Evolutionary conservation across 2,888 invertebrate species (phyloP).

Genomic region (Arenicola marina): DNA sequence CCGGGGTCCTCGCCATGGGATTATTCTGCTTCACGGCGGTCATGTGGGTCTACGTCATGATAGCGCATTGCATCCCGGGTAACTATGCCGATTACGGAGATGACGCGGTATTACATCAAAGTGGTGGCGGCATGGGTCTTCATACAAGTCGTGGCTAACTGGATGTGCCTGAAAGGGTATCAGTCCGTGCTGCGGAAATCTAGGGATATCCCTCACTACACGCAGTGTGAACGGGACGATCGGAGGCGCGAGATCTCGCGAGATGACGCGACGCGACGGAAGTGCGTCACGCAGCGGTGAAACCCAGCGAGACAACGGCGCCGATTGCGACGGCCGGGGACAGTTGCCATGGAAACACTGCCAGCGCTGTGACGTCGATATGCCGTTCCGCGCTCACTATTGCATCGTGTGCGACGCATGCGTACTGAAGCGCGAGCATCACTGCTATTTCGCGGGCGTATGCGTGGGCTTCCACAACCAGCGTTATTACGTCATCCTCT

Average conservation of each 20-base stretch:
- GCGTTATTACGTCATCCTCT: conserved; percentile 5
- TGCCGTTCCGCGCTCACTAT: conserved; percentile 2
- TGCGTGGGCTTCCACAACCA: conserved; percentile 7
- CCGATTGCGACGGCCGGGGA: too few relatives aligned
- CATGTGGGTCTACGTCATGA: too few relatives aligned
- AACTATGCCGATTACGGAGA: too few relatives aligned
- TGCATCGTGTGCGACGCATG: conserved; percentile 2
- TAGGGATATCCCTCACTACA: too few relatives aligned
- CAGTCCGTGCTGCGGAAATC: not conserved
- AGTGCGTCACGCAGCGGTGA: too few relatives aligned
- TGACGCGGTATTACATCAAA: not conserved
- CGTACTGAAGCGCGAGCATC: conserved; percentile 5
- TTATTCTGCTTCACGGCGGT: too few relatives aligned
- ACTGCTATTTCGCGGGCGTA: conserved; percentile 3
- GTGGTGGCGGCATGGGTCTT: not conserved
- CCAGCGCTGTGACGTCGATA: not conserved
- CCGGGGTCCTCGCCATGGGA: too few relatives aligned
- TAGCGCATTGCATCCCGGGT: too few relatives aligned
- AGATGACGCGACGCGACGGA: too few relatives aligned
- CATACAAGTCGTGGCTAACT: not conserved
- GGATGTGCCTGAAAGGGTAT: not conserved
- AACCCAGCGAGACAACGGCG: too few relatives aligned
- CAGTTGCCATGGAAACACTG: not conserved
- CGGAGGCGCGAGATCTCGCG: too few relatives aligned
- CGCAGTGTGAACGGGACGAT: too few relatives aligned